phyloP scores from a whole-genome alignment of 2,797 vertebrate genomes.

The Rachycentron canadum region DNA sequence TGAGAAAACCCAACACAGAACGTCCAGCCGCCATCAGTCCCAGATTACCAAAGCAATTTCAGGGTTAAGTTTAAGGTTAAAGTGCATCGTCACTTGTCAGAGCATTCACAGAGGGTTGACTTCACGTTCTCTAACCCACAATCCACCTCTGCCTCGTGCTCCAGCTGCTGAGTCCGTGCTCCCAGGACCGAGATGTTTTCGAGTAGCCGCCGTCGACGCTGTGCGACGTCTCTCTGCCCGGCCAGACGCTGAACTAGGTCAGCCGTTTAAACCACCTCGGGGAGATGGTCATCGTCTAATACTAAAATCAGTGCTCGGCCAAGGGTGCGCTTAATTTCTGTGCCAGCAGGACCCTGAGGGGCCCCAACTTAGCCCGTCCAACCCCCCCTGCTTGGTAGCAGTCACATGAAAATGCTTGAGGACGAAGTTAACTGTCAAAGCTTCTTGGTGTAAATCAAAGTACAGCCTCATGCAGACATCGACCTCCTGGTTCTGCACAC shows the following conservation, averaged over 20 bases:
- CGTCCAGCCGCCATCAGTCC: conserved; percentile 13
- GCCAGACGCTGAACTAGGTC: conserved; percentile 70
- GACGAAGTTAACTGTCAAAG: conserved; percentile 53
- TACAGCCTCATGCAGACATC: conserved; percentile 10
- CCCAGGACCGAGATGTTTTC: not conserved
- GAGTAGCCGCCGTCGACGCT: not conserved
- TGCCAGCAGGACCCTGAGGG: conserved; percentile 46
- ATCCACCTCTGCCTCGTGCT: not conserved
- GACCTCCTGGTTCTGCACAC: conserved; percentile 17
- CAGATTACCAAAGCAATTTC: conserved; percentile 57
- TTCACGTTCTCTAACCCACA: conserved; percentile 20
- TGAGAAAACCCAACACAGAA: not conserved
- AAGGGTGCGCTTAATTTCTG: conserved; percentile 60
- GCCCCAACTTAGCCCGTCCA: not conserved
- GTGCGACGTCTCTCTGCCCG: conserved; percentile 25
- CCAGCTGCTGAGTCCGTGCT: conserved; percentile 23
- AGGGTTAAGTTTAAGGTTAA: conserved; percentile 51
- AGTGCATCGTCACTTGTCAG: conserved; percentile 50
- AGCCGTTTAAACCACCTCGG: conserved; percentile 52
- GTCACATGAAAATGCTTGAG: conserved; percentile 30
- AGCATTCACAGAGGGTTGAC: conserved; percentile 38
- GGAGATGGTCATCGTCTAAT: conserved; percentile 43
- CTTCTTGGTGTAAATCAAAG: conserved; percentile 41
- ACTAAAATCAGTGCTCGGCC: conserved; percentile 64
- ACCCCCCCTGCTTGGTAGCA: not conserved